Evolutionary conservation across 1,140 invertebrate species (phyloP), one percentile per base, ranked within the genome.

Genomic region (Sinonovacula constricta): DNA sequence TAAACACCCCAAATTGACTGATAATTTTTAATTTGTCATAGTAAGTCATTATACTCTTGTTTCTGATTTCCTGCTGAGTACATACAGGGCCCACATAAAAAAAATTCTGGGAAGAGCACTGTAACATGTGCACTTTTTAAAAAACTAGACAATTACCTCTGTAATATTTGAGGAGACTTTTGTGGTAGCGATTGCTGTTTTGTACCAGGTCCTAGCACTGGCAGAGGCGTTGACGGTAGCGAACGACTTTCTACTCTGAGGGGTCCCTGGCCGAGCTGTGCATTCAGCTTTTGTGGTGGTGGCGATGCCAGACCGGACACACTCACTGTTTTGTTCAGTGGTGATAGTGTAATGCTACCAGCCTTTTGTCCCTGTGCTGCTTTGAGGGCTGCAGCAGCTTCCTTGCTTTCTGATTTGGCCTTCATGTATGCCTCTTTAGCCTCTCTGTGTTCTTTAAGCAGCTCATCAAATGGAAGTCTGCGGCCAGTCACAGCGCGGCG

Each of bases 401-500:
- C 81, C 34, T 87, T 84, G 28, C 70, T 74, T 36, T 86, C 82
- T 49, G 80, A 83, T 75, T 88, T 89, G 59, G 85, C 85, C 72
- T 88, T 88, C 5, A 88, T 63, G 31, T 89, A 76, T 10, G 86
- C 83, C 72, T 91, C 89, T 79, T 90, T 90, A 4, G 87, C 93
- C 39, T 94, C 94, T 53, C 94, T 92, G 87, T 96, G 95, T 76
- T 96, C 95, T 3, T 94, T 94, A 53, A 96, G 91, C 28, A 97
- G 91, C 54, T 94, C 94, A 90, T 97, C 95, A 91, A 96, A 97
- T 30, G 94, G 92, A 90, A 95, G 95, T 57, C 93, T 93, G 31
- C 95, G 91, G 0, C 95, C 95, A 54, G 91, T 85, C n/a, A 96
- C 95, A 14, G 93, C 94, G 71, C 95, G 89, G 53, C 95, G 91